Base-by-base conservation (phyloP, 2,797 vertebrate species). In the Melanotaenia maccullochi region DNA sequence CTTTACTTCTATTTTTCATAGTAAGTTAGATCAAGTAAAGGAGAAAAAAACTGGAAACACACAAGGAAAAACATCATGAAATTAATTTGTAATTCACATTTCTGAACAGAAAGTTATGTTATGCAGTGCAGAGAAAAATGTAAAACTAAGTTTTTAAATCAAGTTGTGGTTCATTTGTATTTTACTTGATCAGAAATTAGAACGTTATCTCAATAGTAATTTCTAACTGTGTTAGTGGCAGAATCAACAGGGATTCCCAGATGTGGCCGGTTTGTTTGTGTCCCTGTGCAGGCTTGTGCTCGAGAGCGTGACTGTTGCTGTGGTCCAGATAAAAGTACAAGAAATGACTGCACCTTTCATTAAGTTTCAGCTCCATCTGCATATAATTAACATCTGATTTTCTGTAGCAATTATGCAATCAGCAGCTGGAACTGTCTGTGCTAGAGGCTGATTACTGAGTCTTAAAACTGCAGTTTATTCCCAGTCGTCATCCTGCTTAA, bases 381-480 rank as follows among this genome's bases (percentile, higher is more conserved):
- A 68, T 78, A 25, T 35, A 61, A 76, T 82, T 69, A 72, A 47
- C 68, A 62, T 75, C 22, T 65, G 57, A 81, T 82, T 87, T 73
- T 16, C 59, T 63, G 0, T 54, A 60, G 66, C 32, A 62, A 82
- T 86, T 78, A 81, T 40, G 18, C 73, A 76, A 73, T 85, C 14
- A 75, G 33, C 4, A 3, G 3, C 62, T 64, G 42, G 24, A 33
- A 49, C 56, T 42, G 51, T 9, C 49, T 77, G 60, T 63, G 24
- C 65, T 44, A 1, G 9, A 0, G 38, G 54, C 60, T 84, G 69
- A 84, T 80, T 71, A 64, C 64, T 33, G 65, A 65, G 33, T 69
- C 69, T 73, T 56, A n/a, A 69, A 71, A 65, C 65, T 11, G 11
- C 62, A 63, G 35, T 42, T 59, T 9, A 24, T 58, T 64, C 68